Conservation (phyloP, 2,113 vertebrate species). For the Siniperca chuatsi region DNA sequence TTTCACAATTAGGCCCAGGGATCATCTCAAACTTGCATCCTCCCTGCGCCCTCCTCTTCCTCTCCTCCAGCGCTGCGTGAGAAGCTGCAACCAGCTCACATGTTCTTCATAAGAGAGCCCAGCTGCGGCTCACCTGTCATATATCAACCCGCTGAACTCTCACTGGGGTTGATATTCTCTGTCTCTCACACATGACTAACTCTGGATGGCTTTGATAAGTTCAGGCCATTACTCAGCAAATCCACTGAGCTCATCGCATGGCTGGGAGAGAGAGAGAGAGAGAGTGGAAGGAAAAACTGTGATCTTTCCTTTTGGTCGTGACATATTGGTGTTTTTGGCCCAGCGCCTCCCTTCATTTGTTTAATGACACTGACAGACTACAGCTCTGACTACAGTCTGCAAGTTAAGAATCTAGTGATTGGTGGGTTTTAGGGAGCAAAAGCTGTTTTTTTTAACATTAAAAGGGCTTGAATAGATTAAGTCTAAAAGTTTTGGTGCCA, state of each 20-base stretch:
- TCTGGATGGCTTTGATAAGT: conserved; percentile 78
- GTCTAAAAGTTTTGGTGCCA: not conserved
- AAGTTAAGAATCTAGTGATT: not conserved
- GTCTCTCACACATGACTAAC: conserved; percentile 68
- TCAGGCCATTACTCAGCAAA: conserved; percentile 83
- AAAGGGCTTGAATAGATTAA: not conserved
- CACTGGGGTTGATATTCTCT: conserved; percentile 19
- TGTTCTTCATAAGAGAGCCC: conserved; percentile 61
- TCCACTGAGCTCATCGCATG: conserved; percentile 60
- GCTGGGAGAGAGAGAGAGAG: conserved; percentile 1
- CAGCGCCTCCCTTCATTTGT: not conserved
- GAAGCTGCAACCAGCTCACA: conserved; percentile 49
- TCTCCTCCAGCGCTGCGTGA: conserved; percentile 22
- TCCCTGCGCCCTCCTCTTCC: not conserved
- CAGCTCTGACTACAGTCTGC: not conserved
- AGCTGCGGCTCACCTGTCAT: conserved; percentile 68
- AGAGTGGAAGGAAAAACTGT: conserved; percentile 15
- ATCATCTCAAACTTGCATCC: not conserved
- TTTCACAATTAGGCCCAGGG: not conserved
- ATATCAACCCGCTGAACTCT: conserved; percentile 53
- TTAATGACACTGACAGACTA: not conserved
- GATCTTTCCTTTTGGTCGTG: conserved; percentile 21
- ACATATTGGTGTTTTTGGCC: conserved; percentile 24
- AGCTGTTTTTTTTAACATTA: not conserved
- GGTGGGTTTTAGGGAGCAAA: not conserved